Evolutionary conservation across 2,797 vertebrate species (phyloP).

Genomic region (Coendou prehensilis): DNA sequence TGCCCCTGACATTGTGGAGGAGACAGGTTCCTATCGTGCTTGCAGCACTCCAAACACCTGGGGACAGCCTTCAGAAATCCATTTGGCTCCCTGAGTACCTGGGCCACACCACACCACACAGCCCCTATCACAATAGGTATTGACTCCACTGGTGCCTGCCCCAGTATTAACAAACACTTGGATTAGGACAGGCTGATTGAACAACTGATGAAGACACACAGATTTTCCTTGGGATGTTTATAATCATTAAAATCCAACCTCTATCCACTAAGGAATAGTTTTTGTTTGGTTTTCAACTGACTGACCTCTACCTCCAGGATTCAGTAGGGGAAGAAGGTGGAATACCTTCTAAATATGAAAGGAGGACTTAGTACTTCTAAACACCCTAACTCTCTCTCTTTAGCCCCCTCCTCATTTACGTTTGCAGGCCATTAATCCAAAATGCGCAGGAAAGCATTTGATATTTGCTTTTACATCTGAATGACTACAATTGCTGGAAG

Average conservation of each 20-base stretch:
- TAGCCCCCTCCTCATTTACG: conserved; percentile 42
- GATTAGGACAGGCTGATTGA: background rate
- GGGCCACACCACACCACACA: background rate
- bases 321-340: accelerated
- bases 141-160: background rate
- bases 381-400: background rate
- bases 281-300: conserved; percentile 35
- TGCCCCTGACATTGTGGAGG: background rate
- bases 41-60: background rate
- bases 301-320: background rate
- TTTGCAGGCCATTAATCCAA: conserved; percentile 72
- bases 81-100: background rate
- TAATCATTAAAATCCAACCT: background rate
- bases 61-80: background rate
- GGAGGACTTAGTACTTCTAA: background rate
- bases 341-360: conserved; percentile 12
- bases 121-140: background rate
- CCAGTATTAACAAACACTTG: background rate
- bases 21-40: background rate
- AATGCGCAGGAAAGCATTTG: conserved; percentile 65
- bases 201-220: background rate
- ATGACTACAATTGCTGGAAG: conserved; percentile 75
- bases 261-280: background rate
- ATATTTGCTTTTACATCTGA: conserved; percentile 78
- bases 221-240: background rate